phyloP scores from a whole-genome alignment of 2,797 vertebrate genomes.

The Lates japonicus region DNA sequence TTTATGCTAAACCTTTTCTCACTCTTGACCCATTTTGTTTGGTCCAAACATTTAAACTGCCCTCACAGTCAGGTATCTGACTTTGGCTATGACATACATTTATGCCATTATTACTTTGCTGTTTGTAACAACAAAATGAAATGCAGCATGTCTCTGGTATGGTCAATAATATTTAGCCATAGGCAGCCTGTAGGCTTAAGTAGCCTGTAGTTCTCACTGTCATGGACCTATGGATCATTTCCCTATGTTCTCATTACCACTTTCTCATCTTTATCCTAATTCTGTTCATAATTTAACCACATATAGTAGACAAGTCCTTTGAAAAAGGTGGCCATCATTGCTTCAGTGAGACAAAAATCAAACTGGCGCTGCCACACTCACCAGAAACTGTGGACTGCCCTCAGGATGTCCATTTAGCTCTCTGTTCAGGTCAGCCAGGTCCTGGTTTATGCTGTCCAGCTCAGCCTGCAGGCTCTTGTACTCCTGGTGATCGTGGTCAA shows the following conservation, averaged over 20 bases:
- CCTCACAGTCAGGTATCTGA: not conserved
- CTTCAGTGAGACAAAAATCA: not conserved
- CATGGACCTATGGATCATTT: not conserved
- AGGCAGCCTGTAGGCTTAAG: too few species aligned
- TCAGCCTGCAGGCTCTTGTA: constrained; percentile 88
- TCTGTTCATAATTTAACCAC: not conserved
- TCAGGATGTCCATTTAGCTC: constrained; percentile 84
- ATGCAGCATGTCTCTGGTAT: too few species aligned
- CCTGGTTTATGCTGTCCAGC: constrained; percentile 86
- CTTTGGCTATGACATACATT: not conserved
- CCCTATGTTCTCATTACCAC: not conserved
- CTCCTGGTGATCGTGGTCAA: constrained; percentile 88
- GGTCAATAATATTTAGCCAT: too few species aligned
- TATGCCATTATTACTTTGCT: not conserved
- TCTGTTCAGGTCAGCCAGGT: constrained; percentile 80
- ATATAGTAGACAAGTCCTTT: not conserved
- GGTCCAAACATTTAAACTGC: not conserved
- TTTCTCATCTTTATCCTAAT: not conserved
- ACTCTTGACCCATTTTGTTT: too few species aligned
- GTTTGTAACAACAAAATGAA: too few species aligned
- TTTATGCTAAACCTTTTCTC: not conserved
- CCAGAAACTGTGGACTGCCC: constrained; percentile 88
- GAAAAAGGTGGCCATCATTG: not conserved
- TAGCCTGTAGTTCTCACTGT: not conserved
- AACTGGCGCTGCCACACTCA: constrained; percentile 55